A percentile compares a stretch with the other conserved stretches of the same genome.
These are phyloP conservation scores for Xerus inauris DNA, from an alignment of 2,113 vertebrate species.

Conservation along the genomic window DNA sequence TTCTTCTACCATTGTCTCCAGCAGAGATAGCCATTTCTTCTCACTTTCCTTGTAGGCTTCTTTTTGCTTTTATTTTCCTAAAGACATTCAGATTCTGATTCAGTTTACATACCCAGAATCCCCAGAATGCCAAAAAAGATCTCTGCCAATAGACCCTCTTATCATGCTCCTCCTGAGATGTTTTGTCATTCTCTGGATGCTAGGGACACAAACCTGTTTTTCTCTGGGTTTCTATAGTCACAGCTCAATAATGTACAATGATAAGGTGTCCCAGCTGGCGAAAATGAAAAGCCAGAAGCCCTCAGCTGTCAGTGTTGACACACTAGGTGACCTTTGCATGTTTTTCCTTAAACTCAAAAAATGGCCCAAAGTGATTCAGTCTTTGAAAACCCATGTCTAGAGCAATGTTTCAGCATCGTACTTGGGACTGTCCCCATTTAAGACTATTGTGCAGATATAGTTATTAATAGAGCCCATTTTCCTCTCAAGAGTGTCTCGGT, in stretches of 20 bases:
- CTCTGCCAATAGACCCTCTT: neutral
- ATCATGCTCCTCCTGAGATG: neutral
- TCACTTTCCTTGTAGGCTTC: neutral
- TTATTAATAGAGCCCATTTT: neutral
- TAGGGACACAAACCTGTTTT: neutral
- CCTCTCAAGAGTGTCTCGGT: neutral
- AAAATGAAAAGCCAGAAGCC: neutral
- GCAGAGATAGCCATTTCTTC: neutral
- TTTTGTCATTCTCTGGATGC: neutral
- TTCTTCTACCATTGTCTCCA: neutral
- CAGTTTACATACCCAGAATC: neutral
- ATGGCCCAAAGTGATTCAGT: neutral
- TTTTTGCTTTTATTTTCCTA: neutral
- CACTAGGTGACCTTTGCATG: neutral
- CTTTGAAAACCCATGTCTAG: neutral
- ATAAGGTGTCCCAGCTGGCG: neutral
- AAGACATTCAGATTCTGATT: slow-evolving; percentile 47
- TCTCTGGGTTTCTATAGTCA: neutral
- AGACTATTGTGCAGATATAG: neutral
- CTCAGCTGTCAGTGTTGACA: neutral
- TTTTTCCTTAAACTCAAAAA: neutral
- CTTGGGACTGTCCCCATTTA: neutral
- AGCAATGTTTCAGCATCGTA: neutral
- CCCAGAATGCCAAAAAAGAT: neutral
- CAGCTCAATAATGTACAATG: neutral